These are phyloP conservation scores for Drosophila austrosaltans DNA, from an alignment of 2,888 invertebrate species.

Conservation along the genomic window DNA sequence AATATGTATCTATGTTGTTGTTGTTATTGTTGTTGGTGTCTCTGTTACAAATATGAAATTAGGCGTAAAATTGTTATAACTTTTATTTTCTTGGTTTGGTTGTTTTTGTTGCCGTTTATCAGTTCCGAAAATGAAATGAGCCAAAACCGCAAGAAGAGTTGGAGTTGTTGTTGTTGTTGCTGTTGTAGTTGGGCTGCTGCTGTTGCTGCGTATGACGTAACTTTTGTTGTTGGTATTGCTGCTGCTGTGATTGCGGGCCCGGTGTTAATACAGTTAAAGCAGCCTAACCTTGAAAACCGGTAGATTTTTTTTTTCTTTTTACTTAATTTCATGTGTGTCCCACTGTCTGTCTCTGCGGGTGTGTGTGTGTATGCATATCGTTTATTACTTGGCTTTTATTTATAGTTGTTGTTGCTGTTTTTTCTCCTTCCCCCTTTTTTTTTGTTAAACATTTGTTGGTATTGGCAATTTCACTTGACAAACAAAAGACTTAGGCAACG, in stretches of 20 bases:
- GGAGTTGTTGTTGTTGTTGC: slow-evolving; percentile 38
- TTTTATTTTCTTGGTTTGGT: slow-evolving; percentile 30
- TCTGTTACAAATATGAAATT: slow-evolving; percentile 76
- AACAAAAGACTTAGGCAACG: slow-evolving; percentile 78
- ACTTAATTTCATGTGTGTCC: slow-evolving; percentile 59
- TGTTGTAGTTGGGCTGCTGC: slow-evolving; percentile 44
- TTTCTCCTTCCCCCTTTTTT: slow-evolving; percentile 11
- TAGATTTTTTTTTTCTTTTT: slow-evolving; percentile 60
- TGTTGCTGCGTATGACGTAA: slow-evolving; percentile 74
- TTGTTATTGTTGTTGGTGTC: slow-evolving; percentile 15
- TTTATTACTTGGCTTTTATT: slow-evolving; percentile 43
- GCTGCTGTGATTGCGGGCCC: slow-evolving; percentile 74
- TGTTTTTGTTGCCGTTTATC: slow-evolving; percentile 21
- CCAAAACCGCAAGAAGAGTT: slow-evolving; percentile 71
- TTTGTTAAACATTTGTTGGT: slow-evolving; percentile 14
- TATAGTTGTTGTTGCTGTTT: slow-evolving; percentile 30
- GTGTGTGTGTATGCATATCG: slow-evolving; percentile 46
- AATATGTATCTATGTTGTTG: slow-evolving; percentile 33
- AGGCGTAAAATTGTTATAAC: slow-evolving; percentile 68
- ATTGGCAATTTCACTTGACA: slow-evolving; percentile 52
- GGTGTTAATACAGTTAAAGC: slow-evolving; percentile 77
- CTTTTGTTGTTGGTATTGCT: slow-evolving; percentile 54
- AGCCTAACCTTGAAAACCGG: slow-evolving; percentile 77
- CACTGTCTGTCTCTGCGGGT: slow-evolving; percentile 37
- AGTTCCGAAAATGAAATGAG: slow-evolving; percentile 67